Percentiles rank a stretch among this genome's conserved stretches.
Evolutionary conservation across 2,888 invertebrate genomes (phyloP).

Genomic region (Cantharis rustica): DNA sequence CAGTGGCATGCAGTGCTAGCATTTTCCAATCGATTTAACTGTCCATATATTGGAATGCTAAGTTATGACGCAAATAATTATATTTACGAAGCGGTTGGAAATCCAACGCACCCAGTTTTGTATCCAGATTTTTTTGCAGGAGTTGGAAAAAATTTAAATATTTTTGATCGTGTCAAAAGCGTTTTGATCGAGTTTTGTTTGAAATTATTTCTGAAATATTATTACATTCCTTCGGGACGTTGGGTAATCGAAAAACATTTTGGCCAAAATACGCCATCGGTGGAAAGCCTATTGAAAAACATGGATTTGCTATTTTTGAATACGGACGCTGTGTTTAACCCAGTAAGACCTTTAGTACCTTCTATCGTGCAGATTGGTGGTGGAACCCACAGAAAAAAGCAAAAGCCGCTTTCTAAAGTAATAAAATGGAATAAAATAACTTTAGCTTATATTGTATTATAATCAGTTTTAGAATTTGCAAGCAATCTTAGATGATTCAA

Average conservation of each 20-base stretch:
- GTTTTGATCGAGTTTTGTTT: not conserved
- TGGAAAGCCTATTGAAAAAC: constrained; percentile 40
- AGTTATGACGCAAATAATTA: constrained; percentile 44
- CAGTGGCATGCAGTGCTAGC: constrained; percentile 41
- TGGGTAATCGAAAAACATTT: constrained; percentile 40
- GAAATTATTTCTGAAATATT: not conserved
- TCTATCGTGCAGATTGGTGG: constrained; percentile 46
- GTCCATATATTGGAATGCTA: constrained; percentile 48
- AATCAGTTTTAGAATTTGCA: constrained; percentile 47
- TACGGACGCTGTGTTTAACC: constrained; percentile 46
- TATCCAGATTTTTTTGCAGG: constrained; percentile 43
- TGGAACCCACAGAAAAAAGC: constrained; percentile 39
- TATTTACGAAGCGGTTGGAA: constrained; percentile 45
- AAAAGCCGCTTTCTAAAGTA: constrained; percentile 42
- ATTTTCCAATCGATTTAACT: constrained; percentile 46
- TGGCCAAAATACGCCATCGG: constrained; percentile 41
- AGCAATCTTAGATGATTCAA: constrained; percentile 46
- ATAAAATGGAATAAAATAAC: not conserved
- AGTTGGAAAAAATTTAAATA: constrained; percentile 38
- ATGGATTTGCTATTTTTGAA: constrained; percentile 48
- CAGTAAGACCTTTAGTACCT: constrained; percentile 44
- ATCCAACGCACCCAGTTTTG: constrained; percentile 47
- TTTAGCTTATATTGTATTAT: not conserved
- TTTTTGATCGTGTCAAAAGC: constrained; percentile 40
- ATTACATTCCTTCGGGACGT: constrained; percentile 21